Evolutionary conservation across 2,113 vertebrate species (phyloP).

Genomic region (Solea solea): DNA sequence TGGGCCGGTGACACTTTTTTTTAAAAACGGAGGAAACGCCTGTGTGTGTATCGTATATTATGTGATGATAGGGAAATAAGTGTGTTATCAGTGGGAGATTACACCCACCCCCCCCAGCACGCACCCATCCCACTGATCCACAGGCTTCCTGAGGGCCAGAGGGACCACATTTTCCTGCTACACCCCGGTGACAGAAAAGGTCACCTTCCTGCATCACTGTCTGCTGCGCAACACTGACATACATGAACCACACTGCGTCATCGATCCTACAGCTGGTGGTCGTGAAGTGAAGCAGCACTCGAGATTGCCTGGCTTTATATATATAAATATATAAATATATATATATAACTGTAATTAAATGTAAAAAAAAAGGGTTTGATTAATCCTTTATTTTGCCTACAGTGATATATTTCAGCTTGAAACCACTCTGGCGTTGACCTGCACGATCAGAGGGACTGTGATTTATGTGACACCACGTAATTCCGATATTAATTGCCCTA

Average conservation of each 20-base stretch:
- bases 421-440: not conserved
- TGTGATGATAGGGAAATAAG: not conserved
- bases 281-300: constrained; percentile 7
- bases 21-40: not conserved
- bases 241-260: constrained; percentile 33
- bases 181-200: constrained; percentile 55
- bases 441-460: not conserved
- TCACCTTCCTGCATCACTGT: constrained; percentile 58
- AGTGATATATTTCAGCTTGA: too few species aligned
- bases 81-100: constrained; percentile 5
- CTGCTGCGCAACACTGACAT: constrained; percentile 45
- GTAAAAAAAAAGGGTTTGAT: too few species aligned
- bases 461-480: not conserved
- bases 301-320: not conserved
- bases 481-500: not conserved
- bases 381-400: too few species aligned
- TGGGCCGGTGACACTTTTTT: not conserved
- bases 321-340: too few species aligned
- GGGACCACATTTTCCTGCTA: constrained; percentile 46
- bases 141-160: constrained; percentile 51
- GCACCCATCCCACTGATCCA: constrained; percentile 30
- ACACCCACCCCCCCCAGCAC: constrained; percentile 14
- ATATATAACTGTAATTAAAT: too few species aligned
- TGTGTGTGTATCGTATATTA: not conserved
- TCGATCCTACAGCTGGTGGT: not conserved